A percentile compares a stretch with the other conserved stretches of the same genome.
phyloP scores from a whole-genome alignment of 2,113 vertebrate species.

The Morone saxatilis region DNA sequence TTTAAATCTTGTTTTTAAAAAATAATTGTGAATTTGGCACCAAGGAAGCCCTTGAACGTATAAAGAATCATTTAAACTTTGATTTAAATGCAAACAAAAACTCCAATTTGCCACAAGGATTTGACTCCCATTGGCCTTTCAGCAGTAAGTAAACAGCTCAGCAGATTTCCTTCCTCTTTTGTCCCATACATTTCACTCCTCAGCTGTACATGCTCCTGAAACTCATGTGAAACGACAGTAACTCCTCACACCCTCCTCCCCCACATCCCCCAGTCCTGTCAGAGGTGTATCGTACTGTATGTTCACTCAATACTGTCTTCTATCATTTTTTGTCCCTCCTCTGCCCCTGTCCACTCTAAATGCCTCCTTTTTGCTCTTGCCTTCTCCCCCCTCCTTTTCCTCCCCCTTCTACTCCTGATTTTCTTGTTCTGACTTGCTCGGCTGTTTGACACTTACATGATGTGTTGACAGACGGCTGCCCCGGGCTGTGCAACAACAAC shows the following conservation, averaged over 20 bases:
- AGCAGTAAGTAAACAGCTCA: constrained; percentile 32
- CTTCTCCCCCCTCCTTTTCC: constrained; percentile 84
- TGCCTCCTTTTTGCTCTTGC: constrained; percentile 67
- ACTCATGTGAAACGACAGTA: constrained; percentile 98
- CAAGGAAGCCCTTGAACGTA: neutral
- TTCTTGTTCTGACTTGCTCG: constrained; percentile 29
- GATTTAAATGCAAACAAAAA: constrained; percentile 13
- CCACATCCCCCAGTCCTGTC: constrained; percentile 86
- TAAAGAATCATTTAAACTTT: constrained; percentile 17
- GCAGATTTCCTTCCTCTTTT: constrained; percentile 7
- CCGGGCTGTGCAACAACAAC: constrained; percentile 98
- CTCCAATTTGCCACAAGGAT: neutral
- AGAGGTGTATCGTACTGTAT: constrained; percentile 86
- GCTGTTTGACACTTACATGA: constrained; percentile 73
- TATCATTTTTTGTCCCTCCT: constrained; percentile 67
- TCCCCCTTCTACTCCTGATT: constrained; percentile 80
- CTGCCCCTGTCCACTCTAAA: constrained; percentile 64
- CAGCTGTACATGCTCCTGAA: constrained; percentile 34
- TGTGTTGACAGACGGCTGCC: constrained; percentile 94
- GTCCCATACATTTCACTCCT: neutral
- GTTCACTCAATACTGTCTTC: constrained; percentile 77
- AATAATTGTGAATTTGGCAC: neutral
- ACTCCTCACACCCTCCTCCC: constrained; percentile 81
- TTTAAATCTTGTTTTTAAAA: constrained; percentile 22
- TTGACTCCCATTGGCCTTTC: constrained; percentile 19